A percentile compares a stretch with the other conserved stretches of the same genome.
Evolutionary conservation across 1,140 invertebrate genomes (phyloP).

Genomic region (Drosophila sechellia): DNA sequence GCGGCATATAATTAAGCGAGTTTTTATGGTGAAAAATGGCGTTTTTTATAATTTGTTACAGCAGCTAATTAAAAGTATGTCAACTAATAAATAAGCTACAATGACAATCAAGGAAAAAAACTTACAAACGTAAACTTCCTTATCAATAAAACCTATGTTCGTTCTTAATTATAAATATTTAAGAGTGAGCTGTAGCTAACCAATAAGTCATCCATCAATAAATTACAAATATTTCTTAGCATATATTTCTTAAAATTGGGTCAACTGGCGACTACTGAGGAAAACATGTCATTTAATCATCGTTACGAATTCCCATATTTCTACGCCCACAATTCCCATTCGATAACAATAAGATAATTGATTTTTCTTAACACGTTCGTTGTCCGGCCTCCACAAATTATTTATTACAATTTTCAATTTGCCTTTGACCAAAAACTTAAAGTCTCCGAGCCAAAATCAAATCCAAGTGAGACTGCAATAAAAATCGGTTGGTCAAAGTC

Average conservation of each 20-base stretch:
- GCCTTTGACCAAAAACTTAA: conserved; percentile 62
- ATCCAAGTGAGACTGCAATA: conserved; percentile 38
- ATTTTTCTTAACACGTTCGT: conserved; percentile 52
- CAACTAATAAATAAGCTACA: too few relatives aligned
- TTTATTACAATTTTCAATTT: conserved; percentile 71
- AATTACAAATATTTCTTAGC: neutral
- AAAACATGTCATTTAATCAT: conserved; percentile 8
- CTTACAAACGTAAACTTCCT: too few relatives aligned
- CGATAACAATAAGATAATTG: conserved; percentile 69
- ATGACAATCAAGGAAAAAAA: too few relatives aligned
- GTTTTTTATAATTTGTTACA: neutral
- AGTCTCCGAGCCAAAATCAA: conserved; percentile 35
- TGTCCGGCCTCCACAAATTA: conserved; percentile 41
- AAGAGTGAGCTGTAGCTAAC: too few relatives aligned
- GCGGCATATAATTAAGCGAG: conserved; percentile 3
- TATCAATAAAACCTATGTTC: too few relatives aligned
- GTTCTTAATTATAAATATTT: too few relatives aligned
- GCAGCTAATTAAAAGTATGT: too few relatives aligned
- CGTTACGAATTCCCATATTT: neutral
- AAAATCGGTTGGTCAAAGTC: conserved; percentile 64
- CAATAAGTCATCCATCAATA: neutral
- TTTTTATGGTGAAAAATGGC: conserved; percentile 4
- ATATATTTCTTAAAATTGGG: neutral
- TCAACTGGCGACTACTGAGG: neutral
- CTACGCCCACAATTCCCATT: conserved; percentile 27